Base-by-base conservation (phyloP, 2,888 invertebrate genomes). In the Anthoptus insignis region DNA sequence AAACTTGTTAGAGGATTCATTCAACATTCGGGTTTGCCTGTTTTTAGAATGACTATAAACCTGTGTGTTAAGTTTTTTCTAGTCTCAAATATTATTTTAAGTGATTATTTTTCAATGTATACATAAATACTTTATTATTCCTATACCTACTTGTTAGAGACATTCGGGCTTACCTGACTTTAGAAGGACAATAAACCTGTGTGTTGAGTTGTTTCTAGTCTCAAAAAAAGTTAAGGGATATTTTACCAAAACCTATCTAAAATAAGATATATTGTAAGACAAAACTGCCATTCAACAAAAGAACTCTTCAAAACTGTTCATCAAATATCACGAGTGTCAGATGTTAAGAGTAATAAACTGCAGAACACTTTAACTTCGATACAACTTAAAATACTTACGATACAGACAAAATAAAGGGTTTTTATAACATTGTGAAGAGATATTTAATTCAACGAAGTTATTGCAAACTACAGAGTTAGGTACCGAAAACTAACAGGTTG, bases 81-180 rank as follows among this genome's bases (percentile, higher is more conserved):
- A 19, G 19, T n/a, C n/a, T n/a, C n/a, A n/a, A n/a, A n/a, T n/a
- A n/a, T n/a, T n/a, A n/a, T n/a, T n/a, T n/a, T n/a, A n/a, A n/a
- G n/a, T n/a, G n/a, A n/a, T n/a, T n/a, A n/a, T n/a, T n/a, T n/a
- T n/a, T n/a, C n/a, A n/a, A n/a, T n/a, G n/a, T n/a, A n/a, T 80
- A 79, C 84, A 83, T 85, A 86, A 86, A 88, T 84, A 85, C 80
- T 81, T 81, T 85, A 86, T 86, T 84, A 84, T 76, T 77, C 74
- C 73, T 75, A 76, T 76, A 81, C n/a, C n/a, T n/a, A n/a, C 79
- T 84, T 78, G 76, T 74, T 72, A 73, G 68, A 73, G 74, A n/a
- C 77, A 81, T 79, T 84, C 78, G 76, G 75, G 71, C 71, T 74
- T 78, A 81, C 81, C 81, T 83, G 83, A 81, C 78, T 68, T 58